These are phyloP conservation scores for Poecile montanus DNA, from an alignment of 2,797 vertebrate species.

Conservation along the genomic window DNA sequence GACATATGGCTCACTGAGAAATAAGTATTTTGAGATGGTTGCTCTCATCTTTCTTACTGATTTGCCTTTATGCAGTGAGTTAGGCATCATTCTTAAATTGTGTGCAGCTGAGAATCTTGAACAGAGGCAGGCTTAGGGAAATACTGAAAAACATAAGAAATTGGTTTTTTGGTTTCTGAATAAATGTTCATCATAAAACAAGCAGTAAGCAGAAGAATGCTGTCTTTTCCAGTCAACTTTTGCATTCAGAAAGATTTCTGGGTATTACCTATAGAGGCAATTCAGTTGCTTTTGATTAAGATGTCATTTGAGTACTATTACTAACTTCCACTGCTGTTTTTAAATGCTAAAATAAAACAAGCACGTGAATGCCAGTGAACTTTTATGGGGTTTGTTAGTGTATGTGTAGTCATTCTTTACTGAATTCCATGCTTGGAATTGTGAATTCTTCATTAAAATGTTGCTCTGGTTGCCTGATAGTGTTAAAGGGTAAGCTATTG, in stretches of 20 bases:
- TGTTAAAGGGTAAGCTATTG: constrained; percentile 23
- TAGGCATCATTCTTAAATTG: neutral
- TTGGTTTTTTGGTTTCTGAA: neutral
- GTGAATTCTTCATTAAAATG: constrained; percentile 13
- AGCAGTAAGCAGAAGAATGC: neutral
- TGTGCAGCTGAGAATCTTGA: neutral
- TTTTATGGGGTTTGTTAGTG: neutral
- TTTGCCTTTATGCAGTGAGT: neutral
- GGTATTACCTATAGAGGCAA: neutral
- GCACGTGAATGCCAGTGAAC: neutral
- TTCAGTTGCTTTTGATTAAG: constrained; percentile 40
- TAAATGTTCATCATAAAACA: neutral
- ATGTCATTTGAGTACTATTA: neutral
- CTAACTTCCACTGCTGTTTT: neutral
- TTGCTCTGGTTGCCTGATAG: neutral
- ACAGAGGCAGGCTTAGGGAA: neutral
- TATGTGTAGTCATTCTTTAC: neutral
- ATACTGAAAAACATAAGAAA: neutral
- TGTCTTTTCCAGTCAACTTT: neutral
- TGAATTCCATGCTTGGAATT: constrained; percentile 24
- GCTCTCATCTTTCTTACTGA: neutral
- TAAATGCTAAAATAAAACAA: neutral
- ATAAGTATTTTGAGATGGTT: neutral
- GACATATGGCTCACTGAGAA: neutral
- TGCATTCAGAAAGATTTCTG: neutral